Evolutionary conservation across 2,113 vertebrate species (phyloP).

Genomic region (Paralichthys olivaceus): DNA sequence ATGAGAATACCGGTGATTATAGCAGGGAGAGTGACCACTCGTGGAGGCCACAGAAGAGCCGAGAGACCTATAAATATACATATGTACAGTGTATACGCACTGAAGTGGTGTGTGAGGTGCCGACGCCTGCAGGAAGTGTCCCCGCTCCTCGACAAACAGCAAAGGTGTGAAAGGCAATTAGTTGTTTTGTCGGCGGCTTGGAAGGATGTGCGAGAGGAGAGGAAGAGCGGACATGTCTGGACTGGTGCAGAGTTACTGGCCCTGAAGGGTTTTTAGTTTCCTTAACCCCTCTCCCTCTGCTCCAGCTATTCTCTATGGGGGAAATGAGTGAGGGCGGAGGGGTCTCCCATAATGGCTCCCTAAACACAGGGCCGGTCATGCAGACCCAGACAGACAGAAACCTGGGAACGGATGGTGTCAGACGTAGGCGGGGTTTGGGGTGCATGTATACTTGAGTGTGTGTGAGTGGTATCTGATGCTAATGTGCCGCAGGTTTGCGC

Average conservation of each 20-base stretch:
- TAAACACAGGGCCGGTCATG: constrained; percentile 28
- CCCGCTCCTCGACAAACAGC: constrained; percentile 62
- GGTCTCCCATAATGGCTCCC: constrained; percentile 46
- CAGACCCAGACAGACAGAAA: constrained; percentile 38
- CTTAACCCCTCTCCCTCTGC: constrained; percentile 51
- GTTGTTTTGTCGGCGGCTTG: constrained; percentile 47
- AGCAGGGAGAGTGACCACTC: constrained; percentile 1
- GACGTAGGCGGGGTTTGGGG: constrained; percentile 41
- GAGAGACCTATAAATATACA: constrained; percentile 2
- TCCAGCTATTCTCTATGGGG: constrained; percentile 46
- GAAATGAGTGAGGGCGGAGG: not conserved
- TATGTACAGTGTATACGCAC: not conserved
- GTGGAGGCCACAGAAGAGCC: not conserved
- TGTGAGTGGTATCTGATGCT: not conserved
- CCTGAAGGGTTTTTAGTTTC: constrained; percentile 68
- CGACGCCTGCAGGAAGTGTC: constrained; percentile 45
- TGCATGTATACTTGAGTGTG: not conserved
- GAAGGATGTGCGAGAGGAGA: constrained; percentile 56
- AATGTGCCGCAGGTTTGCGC: not conserved
- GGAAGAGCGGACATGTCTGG: constrained; percentile 72
- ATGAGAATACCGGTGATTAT: constrained; percentile 17
- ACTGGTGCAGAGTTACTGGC: constrained; percentile 63
- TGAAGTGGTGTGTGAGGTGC: not conserved
- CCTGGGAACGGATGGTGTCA: constrained; percentile 41
- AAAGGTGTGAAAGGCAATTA: constrained; percentile 85